Evolutionary conservation across 2,797 vertebrate species (phyloP), one percentile per base, ranked within the genome.

Genomic region (Acropternis orthonyx): DNA sequence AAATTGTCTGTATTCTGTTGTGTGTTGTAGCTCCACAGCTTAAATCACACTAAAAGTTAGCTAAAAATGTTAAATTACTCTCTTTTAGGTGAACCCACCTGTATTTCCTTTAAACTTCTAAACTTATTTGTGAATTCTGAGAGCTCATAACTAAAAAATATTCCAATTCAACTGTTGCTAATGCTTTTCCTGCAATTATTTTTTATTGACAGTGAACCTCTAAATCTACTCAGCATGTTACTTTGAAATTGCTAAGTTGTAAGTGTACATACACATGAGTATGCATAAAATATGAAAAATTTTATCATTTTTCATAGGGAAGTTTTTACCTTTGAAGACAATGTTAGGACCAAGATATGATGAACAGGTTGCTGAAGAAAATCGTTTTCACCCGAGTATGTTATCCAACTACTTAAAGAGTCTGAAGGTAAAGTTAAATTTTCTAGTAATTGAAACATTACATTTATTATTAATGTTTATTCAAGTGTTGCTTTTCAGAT

Each of bases 261-360:
- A 66, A 41, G 9, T 72, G 24, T 58, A 19, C 5, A 2, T 39
- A 23, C 37, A 20, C 11, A 17, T 5, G 24, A 68, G 10, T 49
- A 54, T 78, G 28, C 4, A 9, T 91, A 59, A 88, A 90, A 85
- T 61, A 39, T 48, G 30, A 18, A 84, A 89, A 81, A 65, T 95
- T 43, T 97, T 41, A 12, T 93, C 97, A 55, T 97, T 20, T 96
- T 97, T 93, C 66, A 7, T 54, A 99, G 99, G 97, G 77, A 99
- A 99, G 97, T 99, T 99, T 97, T 98, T 99, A 97, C 99, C 99
- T 58, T 98, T 99, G 98, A 99, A 99, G 98, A 99, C 99, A 22
- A 99, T 99, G 99, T 96, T 99, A 96, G 99, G 99, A 94, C 98
- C 99, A 95, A 98, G 98, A 97, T 99, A 99, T 30, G 99, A 99